Percentiles rank a stretch among this genome's conserved stretches.
Conservation (phyloP, 2,888 invertebrate species). For the Mythimna loreyi region DNA sequence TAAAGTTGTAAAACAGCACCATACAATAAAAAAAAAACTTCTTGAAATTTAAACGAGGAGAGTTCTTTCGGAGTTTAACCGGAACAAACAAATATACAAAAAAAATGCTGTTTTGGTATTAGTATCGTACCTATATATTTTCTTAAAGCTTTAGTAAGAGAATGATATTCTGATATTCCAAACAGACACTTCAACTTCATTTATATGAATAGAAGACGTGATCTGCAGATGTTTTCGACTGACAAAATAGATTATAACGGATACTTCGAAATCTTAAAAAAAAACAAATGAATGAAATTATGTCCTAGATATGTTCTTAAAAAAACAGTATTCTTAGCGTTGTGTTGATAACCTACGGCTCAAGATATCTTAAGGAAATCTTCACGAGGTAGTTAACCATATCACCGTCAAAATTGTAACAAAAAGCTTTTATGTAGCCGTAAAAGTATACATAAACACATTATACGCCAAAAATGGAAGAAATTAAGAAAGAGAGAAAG, state of each 20-base stretch:
- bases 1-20: no score
- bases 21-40: no score
- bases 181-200: no score
- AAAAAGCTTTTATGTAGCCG: conserved; percentile 27
- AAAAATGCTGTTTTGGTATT: no score
- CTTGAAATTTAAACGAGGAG: no score
- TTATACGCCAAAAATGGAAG: conserved; percentile 28
- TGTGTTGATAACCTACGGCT: conserved; percentile 15
- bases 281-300: conserved; percentile 33
- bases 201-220: background rate
- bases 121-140: no score
- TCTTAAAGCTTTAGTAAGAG: no score
- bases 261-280: conserved; percentile 23
- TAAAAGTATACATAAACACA: conserved; percentile 29
- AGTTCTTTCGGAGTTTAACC: no score
- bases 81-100: no score
- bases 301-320: conserved; percentile 23
- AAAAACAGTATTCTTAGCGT: conserved; percentile 16
- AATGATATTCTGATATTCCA: no score
- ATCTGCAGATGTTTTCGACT: conserved; percentile 18
- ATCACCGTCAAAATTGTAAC: conserved; percentile 17
- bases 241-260: conserved; percentile 32
- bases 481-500: conserved; percentile 41
- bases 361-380: conserved; percentile 29
- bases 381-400: conserved; percentile 21